Evolutionary conservation across 64 coral and sea anemone genomes (phyloP).

Genomic region (Pachyseris speciosa): DNA sequence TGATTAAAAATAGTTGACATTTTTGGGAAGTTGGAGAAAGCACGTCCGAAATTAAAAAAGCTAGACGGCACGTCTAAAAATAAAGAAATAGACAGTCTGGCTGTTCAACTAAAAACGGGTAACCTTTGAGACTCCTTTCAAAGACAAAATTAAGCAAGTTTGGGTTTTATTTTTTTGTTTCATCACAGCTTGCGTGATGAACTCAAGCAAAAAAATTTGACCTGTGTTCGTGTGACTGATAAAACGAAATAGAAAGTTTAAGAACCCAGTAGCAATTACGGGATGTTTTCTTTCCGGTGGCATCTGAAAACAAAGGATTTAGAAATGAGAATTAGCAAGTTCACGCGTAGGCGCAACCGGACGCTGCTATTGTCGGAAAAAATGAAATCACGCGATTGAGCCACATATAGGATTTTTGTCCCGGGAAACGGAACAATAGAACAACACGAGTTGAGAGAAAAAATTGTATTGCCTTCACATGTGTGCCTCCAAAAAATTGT

Average conservation of each 20-base stretch:
- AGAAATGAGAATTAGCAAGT: background rate
- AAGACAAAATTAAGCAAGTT: background rate
- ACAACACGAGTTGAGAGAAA: background rate
- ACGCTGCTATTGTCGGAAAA: background rate
- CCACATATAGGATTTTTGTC: background rate
- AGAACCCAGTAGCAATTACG: background rate
- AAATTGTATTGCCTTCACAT: background rate
- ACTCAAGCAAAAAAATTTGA: background rate
- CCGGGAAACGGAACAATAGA: background rate
- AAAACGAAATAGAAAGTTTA: background rate
- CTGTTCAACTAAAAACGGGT: background rate
- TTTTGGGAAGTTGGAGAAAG: background rate
- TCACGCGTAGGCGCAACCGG: background rate
- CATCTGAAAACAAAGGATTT: slow-evolving; percentile 36
- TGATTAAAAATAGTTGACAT: background rate
- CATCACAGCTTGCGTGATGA: slow-evolving; percentile 1
- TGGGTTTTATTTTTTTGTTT: background rate
- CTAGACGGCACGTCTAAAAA: background rate
- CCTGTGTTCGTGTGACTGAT: background rate
- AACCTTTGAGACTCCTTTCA: background rate
- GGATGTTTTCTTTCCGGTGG: slow-evolving; percentile 20
- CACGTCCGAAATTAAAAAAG: background rate
- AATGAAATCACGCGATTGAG: background rate
- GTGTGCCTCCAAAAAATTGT: background rate
- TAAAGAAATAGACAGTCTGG: background rate